Conservation (phyloP, 2,113 vertebrate genomes). For the Oreochromis niloticus region DNA sequence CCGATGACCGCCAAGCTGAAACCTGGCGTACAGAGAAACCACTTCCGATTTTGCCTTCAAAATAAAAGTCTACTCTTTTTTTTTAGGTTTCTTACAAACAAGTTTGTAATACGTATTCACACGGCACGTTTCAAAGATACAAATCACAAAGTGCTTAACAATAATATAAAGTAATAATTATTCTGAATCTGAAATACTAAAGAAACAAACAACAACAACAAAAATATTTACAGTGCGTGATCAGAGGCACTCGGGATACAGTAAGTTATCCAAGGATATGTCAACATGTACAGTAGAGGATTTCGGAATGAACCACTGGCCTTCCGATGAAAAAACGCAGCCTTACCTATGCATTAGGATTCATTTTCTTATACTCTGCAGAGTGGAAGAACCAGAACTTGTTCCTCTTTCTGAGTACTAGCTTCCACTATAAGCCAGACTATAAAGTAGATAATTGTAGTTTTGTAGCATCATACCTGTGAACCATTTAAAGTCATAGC, state of each 20-base stretch:
- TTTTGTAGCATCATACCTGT: not conserved
- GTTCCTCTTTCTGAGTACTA: not conserved
- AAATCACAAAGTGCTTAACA: not conserved
- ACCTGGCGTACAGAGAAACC: accelerated
- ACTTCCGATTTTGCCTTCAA: not conserved
- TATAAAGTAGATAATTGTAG: not conserved
- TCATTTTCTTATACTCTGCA: not conserved
- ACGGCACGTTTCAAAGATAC: not conserved
- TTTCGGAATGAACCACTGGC: not conserved
- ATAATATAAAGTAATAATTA: not conserved
- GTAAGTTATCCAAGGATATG: not conserved
- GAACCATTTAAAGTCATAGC: not conserved
- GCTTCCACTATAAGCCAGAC: not conserved
- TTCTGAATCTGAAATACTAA: not conserved
- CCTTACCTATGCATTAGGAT: not conserved
- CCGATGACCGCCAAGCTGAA: not conserved
- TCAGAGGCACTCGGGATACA: not conserved
- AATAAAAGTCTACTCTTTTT: not conserved
- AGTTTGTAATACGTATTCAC: not conserved
- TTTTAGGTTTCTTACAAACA: not conserved
- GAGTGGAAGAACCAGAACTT: not conserved
- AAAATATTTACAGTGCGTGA: not conserved
- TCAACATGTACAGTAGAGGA: not conserved
- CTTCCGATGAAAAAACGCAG: not conserved
- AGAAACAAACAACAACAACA: not conserved